Conservation (phyloP, 2,113 vertebrate species). For the Gasterosteus nipponicus region DNA sequence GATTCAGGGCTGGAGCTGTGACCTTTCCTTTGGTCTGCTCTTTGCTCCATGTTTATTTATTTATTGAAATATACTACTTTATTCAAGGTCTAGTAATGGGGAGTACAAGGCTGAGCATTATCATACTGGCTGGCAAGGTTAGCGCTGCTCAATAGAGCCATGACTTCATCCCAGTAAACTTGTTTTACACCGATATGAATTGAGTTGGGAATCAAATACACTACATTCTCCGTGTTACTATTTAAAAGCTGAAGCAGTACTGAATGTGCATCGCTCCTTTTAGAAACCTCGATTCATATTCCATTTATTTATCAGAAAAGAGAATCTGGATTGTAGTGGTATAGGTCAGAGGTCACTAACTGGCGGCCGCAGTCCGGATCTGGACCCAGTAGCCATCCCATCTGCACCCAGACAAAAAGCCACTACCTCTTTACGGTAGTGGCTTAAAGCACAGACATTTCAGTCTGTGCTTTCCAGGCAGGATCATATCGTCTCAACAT, state of each 20-base stretch:
- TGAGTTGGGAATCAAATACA: background rate
- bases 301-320: background rate
- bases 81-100: constrained; percentile 72
- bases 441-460: too few species aligned
- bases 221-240: background rate
- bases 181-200: background rate
- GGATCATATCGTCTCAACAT: too few species aligned
- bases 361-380: too few species aligned
- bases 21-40: constrained; percentile 63
- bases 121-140: constrained; percentile 60
- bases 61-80: constrained; percentile 76
- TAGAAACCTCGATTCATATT: background rate
- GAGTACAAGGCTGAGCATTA: constrained; percentile 65
- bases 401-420: too few species aligned
- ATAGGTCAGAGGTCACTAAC: too few species aligned
- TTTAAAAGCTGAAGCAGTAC: background rate
- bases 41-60: constrained; percentile 76
- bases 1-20: constrained; percentile 33
- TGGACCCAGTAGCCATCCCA: too few species aligned
- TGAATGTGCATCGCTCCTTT: background rate
- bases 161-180: constrained; percentile 16
- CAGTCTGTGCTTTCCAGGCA: too few species aligned
- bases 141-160: constrained; percentile 38
- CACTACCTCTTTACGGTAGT: too few species aligned
- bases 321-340: too few species aligned